A percentile compares a stretch with the other conserved stretches of the same genome.
phyloP scores from a whole-genome alignment of 2,797 vertebrate genomes.

The Uromys caudimaculatus region DNA sequence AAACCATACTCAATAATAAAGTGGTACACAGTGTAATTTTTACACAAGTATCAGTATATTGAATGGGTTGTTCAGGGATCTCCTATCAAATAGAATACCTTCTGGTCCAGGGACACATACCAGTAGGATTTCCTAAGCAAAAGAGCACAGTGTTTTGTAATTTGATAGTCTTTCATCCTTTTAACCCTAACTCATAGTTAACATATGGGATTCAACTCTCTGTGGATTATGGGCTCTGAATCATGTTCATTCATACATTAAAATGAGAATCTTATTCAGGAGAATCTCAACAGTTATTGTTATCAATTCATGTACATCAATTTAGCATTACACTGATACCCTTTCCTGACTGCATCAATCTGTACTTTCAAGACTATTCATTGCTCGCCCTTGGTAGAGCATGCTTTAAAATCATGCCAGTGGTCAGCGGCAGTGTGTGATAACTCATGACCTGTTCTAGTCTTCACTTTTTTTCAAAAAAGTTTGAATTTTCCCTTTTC shows the following conservation, averaged over 20 bases:
- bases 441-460: not conserved
- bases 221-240: not conserved
- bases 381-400: not conserved
- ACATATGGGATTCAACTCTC: constrained; percentile 60
- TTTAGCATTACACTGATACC: not conserved
- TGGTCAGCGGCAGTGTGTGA: not conserved
- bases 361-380: not conserved
- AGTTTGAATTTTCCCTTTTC: not conserved
- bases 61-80: not conserved
- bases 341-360: not conserved
- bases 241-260: not conserved
- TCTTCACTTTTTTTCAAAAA: constrained; percentile 33
- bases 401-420: not conserved
- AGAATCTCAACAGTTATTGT: not conserved
- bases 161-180: not conserved
- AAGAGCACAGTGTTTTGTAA: constrained; percentile 6
- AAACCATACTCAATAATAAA: constrained; percentile 36
- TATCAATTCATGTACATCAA: not conserved
- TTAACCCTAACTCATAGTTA: constrained; percentile 46
- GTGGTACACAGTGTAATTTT: not conserved
- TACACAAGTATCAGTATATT: not conserved
- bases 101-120: not conserved
- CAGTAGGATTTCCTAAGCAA: not conserved
- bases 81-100: not conserved
- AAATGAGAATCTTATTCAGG: not conserved